phyloP scores from a whole-genome alignment of 2,888 invertebrate species.

The Andrena haemorrhoa region DNA sequence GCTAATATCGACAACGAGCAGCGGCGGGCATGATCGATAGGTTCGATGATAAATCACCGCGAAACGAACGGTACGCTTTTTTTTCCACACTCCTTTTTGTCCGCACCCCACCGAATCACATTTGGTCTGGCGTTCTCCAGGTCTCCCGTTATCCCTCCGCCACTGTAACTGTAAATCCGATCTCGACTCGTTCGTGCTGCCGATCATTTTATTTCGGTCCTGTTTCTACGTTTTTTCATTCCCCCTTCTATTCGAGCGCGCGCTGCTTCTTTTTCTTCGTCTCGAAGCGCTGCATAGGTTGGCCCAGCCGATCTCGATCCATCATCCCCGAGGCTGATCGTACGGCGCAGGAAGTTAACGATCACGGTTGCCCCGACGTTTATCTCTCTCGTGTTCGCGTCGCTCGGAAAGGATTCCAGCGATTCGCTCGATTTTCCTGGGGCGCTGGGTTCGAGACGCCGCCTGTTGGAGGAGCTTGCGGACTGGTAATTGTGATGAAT shows the following conservation, averaged over 20 bases:
- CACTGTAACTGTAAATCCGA: conserved; percentile 58
- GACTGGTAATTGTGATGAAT: too few species aligned
- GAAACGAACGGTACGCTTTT: conserved; percentile 23
- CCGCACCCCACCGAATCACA: conserved; percentile 20
- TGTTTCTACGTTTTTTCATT: conserved; percentile 11
- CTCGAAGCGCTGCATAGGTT: conserved; percentile 5
- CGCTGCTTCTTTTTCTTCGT: not conserved
- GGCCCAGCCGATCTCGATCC: conserved; percentile 29
- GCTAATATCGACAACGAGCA: not conserved
- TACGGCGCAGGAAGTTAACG: conserved; percentile 25
- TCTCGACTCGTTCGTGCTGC: conserved; percentile 31
- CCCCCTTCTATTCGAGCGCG: not conserved
- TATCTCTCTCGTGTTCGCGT: not conserved
- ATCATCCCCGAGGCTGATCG: conserved; percentile 12
- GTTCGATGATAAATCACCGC: conserved; percentile 29
- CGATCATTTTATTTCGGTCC: conserved; percentile 51
- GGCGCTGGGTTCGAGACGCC: not conserved
- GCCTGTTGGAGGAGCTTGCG: not conserved
- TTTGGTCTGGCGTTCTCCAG: conserved; percentile 5
- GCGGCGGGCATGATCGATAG: conserved; percentile 8
- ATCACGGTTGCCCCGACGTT: conserved; percentile 12
- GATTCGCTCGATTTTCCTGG: conserved; percentile 14
- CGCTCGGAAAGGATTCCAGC: not conserved
- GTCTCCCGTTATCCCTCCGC: conserved; percentile 55
- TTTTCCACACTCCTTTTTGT: not conserved